Conservation (phyloP, 2,888 invertebrate genomes). For the Nycteola revayana region DNA sequence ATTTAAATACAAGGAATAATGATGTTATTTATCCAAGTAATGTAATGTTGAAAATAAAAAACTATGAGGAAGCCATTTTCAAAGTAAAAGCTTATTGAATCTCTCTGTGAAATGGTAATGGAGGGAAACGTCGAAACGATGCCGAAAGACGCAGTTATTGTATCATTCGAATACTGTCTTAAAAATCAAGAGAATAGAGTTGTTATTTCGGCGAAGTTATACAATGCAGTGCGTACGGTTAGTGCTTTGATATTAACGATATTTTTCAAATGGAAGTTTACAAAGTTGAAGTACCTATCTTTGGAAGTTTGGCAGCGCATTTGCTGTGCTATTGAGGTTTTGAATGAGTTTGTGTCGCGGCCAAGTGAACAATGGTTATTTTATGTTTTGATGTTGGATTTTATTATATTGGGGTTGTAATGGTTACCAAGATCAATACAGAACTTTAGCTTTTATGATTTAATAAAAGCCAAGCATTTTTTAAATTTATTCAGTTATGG, state of each 20-base stretch:
- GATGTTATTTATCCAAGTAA: slow-evolving; percentile 32
- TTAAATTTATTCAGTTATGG: too few relatives aligned
- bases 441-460: too few relatives aligned
- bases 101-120: slow-evolving; percentile 37
- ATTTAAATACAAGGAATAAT: slow-evolving; percentile 31
- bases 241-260: slow-evolving; percentile 26
- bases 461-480: too few relatives aligned
- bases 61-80: slow-evolving; percentile 32
- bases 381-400: too few relatives aligned
- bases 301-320: slow-evolving; percentile 27
- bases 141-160: slow-evolving; percentile 21
- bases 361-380: slow-evolving; percentile 13
- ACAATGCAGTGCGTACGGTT: slow-evolving; percentile 29
- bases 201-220: slow-evolving; percentile 11
- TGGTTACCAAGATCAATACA: too few relatives aligned
- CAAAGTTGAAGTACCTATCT: slow-evolving; percentile 30
- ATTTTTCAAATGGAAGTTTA: slow-evolving; percentile 31
- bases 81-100: slow-evolving; percentile 42
- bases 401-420: too few relatives aligned
- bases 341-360: slow-evolving; percentile 14
- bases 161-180: slow-evolving; percentile 26
- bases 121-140: slow-evolving; percentile 33
- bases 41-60: slow-evolving; percentile 27
- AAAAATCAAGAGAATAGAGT: slow-evolving; percentile 12
- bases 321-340: slow-evolving; percentile 18